Percentiles rank a stretch among this genome's conserved stretches.
Conservation (phyloP, 2,888 invertebrate species). For the Pteria penguin region DNA sequence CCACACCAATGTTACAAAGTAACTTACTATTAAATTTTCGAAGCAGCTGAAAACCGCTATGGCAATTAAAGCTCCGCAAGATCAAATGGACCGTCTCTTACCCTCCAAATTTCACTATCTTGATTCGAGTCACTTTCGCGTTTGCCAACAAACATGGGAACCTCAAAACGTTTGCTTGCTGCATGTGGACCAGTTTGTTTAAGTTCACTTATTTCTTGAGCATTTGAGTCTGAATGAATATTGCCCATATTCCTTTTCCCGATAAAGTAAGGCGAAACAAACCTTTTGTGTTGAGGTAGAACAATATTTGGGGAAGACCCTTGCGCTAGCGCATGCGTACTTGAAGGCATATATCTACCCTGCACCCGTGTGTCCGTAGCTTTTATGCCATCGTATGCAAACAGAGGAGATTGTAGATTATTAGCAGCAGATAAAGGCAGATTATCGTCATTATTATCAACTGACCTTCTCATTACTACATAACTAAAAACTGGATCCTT, state of each 20-base stretch:
- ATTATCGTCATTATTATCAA: neutral
- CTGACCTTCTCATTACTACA: constrained; percentile 24
- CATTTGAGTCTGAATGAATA: neutral
- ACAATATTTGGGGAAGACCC: neutral
- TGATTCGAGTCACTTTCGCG: constrained; percentile 17
- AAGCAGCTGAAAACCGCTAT: neutral
- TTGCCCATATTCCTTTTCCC: constrained; percentile 10
- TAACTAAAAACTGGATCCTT: constrained; percentile 24
- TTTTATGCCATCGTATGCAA: neutral
- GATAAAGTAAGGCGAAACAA: constrained; percentile 29
- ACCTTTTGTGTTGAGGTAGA: constrained; percentile 3
- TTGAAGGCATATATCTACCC: constrained; percentile 3
- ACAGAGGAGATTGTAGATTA: neutral
- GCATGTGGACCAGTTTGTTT: neutral
- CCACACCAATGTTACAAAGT: neutral
- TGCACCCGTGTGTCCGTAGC: neutral
- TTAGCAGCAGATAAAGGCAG: constrained; percentile 2
- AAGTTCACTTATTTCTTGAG: neutral
- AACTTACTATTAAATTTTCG: constrained; percentile 6
- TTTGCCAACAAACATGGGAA: constrained; percentile 48
- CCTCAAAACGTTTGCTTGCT: constrained; percentile 41
- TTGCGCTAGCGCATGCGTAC: neutral
- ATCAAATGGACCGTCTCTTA: constrained; percentile 16
- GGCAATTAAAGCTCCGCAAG: neutral
- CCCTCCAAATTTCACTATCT: constrained; percentile 4